A percentile compares a stretch with the other conserved stretches of the same genome.
phyloP scores from a whole-genome alignment of 2,113 vertebrate genomes.

The Accipiter virgatus region DNA sequence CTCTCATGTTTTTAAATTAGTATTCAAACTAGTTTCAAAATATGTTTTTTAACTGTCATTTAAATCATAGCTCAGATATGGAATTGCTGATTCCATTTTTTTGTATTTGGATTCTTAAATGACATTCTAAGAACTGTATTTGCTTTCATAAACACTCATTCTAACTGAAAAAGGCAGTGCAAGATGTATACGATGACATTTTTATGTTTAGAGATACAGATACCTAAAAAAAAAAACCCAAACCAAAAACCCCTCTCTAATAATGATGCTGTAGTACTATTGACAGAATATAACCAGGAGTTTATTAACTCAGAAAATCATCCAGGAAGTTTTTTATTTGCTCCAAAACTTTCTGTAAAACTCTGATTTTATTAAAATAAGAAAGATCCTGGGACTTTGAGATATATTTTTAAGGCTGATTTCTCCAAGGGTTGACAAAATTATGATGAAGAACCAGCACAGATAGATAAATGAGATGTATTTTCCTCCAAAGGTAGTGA shows the following conservation, averaged over 20 bases:
- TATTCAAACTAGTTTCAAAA: background rate
- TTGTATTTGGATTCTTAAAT: background rate
- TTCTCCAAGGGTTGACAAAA: constrained; percentile 49
- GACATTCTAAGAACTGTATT: background rate
- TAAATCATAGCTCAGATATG: background rate
- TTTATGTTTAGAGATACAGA: background rate
- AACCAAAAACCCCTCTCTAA: background rate
- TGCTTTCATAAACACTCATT: background rate
- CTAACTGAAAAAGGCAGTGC: background rate
- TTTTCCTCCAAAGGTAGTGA: constrained; percentile 11
- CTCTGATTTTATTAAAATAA: background rate
- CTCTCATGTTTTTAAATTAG: background rate
- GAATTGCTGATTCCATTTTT: background rate
- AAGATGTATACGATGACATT: background rate
- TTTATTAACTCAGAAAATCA: background rate
- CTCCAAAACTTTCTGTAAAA: background rate
- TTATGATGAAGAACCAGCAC: constrained; percentile 13
- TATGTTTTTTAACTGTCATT: background rate
- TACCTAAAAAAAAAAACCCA: background rate
- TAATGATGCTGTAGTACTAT: background rate
- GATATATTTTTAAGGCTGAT: constrained; percentile 12
- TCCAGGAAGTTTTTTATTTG: background rate
- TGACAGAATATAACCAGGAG: background rate
- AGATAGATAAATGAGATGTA: constrained; percentile 11
- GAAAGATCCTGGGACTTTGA: background rate